Percentiles rank a stretch among this genome's conserved stretches.
phyloP scores from a whole-genome alignment of 2,888 invertebrate genomes.

The Tenthredo notha region DNA sequence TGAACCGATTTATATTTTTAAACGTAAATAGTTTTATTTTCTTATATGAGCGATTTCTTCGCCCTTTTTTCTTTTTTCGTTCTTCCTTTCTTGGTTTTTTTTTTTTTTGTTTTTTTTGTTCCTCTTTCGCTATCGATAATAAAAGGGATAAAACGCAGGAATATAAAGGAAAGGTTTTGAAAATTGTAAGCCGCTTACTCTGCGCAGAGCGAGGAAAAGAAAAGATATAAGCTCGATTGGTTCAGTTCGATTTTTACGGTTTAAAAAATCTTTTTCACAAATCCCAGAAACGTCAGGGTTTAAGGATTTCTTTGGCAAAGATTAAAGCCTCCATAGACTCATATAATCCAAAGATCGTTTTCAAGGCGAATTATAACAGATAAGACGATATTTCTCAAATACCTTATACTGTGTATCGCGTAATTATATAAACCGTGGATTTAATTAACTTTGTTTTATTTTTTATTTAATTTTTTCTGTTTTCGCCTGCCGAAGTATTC shows the following conservation, averaged over 20 bases:
- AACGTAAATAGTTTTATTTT: no score
- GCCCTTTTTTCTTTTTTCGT: no score
- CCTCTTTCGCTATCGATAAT: background rate
- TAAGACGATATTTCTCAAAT: background rate
- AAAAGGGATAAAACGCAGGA: background rate
- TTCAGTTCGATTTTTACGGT: conserved; percentile 16
- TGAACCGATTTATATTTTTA: background rate
- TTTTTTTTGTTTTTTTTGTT: background rate
- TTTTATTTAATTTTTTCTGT: no score
- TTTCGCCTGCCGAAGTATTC: background rate
- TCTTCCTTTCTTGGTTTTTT: background rate
- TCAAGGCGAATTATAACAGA: background rate
- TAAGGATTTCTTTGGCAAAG: background rate
- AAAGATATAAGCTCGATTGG: conserved; percentile 34
- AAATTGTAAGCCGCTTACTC: conserved; percentile 37
- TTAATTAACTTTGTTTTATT: background rate
- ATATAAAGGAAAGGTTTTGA: conserved; percentile 24
- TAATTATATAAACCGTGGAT: background rate
- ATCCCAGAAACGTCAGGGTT: conserved; percentile 3
- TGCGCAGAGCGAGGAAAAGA: background rate
- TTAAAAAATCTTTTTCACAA: background rate
- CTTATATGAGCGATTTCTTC: no score
- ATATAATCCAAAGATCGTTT: background rate
- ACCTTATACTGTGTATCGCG: background rate
- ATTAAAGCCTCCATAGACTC: background rate